A percentile compares a stretch with the other conserved stretches of the same genome.
phyloP scores from a whole-genome alignment of 2,888 invertebrate species.

The Alviniconcha strummeri region DNA sequence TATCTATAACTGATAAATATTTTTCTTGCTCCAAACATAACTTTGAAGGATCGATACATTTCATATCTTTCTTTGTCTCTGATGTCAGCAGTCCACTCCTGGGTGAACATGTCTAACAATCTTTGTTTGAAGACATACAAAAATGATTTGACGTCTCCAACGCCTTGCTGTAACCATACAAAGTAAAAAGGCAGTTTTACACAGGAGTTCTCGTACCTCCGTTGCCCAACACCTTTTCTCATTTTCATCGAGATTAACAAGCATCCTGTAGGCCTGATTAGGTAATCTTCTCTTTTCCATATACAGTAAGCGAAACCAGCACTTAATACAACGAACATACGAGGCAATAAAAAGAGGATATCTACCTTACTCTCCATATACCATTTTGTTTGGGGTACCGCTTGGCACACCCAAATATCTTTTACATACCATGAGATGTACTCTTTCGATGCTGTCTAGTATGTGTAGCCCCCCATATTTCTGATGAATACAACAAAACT shows the following conservation, averaged over 20 bases:
- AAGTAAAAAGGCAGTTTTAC: too few relatives aligned
- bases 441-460: neutral
- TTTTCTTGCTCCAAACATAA: too few relatives aligned
- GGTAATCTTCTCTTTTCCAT: neutral
- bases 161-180: too few relatives aligned
- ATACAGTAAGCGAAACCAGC: too few relatives aligned
- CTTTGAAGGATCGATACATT: too few relatives aligned
- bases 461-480: neutral
- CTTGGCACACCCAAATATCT: neutral
- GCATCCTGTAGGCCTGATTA: neutral
- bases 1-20: too few relatives aligned
- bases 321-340: neutral
- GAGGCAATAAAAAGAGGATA: neutral
- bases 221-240: constrained; percentile 5
- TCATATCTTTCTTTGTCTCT: too few relatives aligned
- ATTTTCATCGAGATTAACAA: neutral
- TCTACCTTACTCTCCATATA: neutral
- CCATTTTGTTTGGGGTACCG: neutral
- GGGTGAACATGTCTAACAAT: too few relatives aligned
- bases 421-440: too few relatives aligned
- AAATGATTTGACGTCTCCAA: too few relatives aligned
- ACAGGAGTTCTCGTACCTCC: neutral
- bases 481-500: neutral
- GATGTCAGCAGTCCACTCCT: too few relatives aligned
- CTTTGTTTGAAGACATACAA: too few relatives aligned